Base-by-base conservation (phyloP, 2,888 invertebrate genomes). In the Diaphora mendica region DNA sequence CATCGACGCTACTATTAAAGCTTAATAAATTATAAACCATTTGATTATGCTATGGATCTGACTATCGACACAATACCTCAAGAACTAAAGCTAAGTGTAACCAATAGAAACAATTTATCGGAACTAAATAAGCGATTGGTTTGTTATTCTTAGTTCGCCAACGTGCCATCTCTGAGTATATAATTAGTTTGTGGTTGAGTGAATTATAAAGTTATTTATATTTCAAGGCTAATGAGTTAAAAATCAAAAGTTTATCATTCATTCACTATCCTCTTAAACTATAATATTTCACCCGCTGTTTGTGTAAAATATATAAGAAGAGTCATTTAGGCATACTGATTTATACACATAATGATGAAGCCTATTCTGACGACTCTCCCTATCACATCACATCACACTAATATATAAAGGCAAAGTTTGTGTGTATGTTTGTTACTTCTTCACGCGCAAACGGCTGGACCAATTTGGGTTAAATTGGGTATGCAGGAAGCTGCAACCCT, bases 1-100 rank as follows among this genome's bases (percentile, higher is more conserved):
- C 70, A 64, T 77, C 77, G 73, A 77, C 78, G 72, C 74, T 73
- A 26, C 15, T 59, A 7, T 26, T 62, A 26, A 13, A 59, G 5
- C 15, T 59, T 26, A 30, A 62, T 5, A 30, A 15, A 62, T 26
- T 9, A 15, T 30, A 59, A n/a, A 15, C 26, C 26, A 59, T 4
- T 26, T 3, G 26, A 30, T 30, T 30, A 30, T 30, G 30, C 3
- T 17, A 62, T 30, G 62, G 15, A 62, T 30, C 13, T 15, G 59
- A 59, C 26, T 59, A 59, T 26, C 26, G 4, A 26, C 30, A 59
- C 15, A 59, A 48, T 48, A 48, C 4, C 20, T 23, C 7, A 23
- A 51, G n/a, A n/a, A n/a, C n/a, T n/a, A 59, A 59, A 59, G 13
- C 8, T 1, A 59, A 15, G 5, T 59, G 44, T 13, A 44, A 44